Evolutionary conservation across 1,140 invertebrate species (phyloP).

Genomic region (Panagrolaimus sp.): DNA sequence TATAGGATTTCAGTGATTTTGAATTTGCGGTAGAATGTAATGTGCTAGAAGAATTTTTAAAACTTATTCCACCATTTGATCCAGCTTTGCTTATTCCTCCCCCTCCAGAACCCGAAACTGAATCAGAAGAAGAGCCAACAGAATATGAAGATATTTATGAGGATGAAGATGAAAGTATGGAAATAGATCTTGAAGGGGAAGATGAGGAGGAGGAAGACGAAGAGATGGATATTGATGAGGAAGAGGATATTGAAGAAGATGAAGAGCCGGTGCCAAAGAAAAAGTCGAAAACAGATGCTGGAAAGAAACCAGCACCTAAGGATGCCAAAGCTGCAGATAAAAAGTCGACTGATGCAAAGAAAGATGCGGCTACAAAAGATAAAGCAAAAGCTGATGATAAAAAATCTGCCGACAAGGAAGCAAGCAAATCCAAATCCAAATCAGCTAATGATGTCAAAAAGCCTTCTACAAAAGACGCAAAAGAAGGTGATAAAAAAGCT

Average conservation of each 20-base stretch:
- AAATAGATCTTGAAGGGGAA: constrained; percentile 1
- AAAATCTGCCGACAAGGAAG: background rate
- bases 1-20: constrained; percentile 2
- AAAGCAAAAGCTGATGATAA: too few relatives aligned
- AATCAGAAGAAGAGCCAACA: background rate
- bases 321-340: background rate
- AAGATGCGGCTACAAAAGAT: background rate
- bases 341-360: background rate
- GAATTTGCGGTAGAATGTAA: background rate
- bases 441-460: background rate
- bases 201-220: constrained; percentile 10
- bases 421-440: too few relatives aligned
- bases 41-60: constrained; percentile 1
- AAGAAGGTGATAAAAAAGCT: background rate
- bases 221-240: background rate
- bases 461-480: background rate
- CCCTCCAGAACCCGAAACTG: background rate
- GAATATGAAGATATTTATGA: constrained; percentile 13
- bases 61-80: background rate
- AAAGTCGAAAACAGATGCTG: background rate
- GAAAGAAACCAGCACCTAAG: background rate
- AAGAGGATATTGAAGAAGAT: constrained; percentile 7
- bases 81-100: background rate
- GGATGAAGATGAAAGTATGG: background rate
- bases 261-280: background rate